Percentiles rank a stretch among this genome's conserved stretches.
phyloP scores from a whole-genome alignment of 2,113 vertebrate species.

The Gasterosteus nipponicus region DNA sequence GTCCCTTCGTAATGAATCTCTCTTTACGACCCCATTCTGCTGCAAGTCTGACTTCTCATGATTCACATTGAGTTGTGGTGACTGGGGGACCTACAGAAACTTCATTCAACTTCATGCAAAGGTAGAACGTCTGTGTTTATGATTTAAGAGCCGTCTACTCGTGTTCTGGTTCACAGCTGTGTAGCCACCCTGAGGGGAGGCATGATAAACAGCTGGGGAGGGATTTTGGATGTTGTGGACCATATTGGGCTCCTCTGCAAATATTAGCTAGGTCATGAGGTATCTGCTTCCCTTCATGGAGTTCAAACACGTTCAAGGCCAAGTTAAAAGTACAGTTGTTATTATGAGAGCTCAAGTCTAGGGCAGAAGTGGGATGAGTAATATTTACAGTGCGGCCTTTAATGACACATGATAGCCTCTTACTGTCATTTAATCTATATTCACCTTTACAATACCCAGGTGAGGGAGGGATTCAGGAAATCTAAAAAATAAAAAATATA shows the following conservation, averaged over 20 bases:
- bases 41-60: conserved; percentile 26
- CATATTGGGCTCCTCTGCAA: conserved; percentile 43
- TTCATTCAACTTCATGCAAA: conserved; percentile 40
- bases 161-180: conserved; percentile 14
- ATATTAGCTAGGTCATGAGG: conserved; percentile 47
- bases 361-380: conserved; percentile 46
- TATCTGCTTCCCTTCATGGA: conserved; percentile 63
- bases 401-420: conserved; percentile 65
- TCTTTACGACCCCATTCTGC: conserved; percentile 5
- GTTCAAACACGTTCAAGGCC: conserved; percentile 59
- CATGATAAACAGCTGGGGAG: conserved; percentile 35
- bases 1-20: conserved; percentile 8
- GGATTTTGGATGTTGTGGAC: conserved; percentile 25
- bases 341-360: conserved; percentile 54
- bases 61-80: conserved; percentile 50
- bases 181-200: conserved; percentile 22
- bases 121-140: conserved; percentile 47
- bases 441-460: conserved; percentile 21
- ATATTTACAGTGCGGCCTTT: conserved; percentile 60
- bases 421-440: conserved; percentile 34
- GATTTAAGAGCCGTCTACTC: conserved; percentile 30
- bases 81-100: conserved; percentile 47
- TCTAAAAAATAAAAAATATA: conserved; percentile 12
- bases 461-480: neutral
- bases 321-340: conserved; percentile 42